Percentiles rank a stretch among this genome's conserved stretches.
Evolutionary conservation across 2,797 vertebrate species (phyloP).

Genomic region (Phrynocephalus forsythii): DNA sequence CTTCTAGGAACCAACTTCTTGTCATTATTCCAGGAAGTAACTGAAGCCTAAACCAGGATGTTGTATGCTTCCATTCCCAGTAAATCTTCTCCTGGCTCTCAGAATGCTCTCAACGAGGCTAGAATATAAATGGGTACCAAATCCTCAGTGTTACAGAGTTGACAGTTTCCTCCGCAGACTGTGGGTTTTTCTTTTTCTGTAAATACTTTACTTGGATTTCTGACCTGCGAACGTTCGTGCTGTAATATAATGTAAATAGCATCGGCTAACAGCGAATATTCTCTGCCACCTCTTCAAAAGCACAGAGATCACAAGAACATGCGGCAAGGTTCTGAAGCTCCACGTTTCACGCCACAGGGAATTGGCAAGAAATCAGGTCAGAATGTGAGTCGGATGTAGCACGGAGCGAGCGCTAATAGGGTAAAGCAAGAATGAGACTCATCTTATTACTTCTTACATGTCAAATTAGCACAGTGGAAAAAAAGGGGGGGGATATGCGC

Average conservation of each 20-base stretch:
- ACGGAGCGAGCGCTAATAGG: slow-evolving; percentile 70
- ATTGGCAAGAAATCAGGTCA: slow-evolving; percentile 71
- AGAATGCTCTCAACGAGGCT: neutral
- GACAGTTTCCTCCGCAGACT: slow-evolving; percentile 5
- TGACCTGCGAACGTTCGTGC: slow-evolving; percentile 66
- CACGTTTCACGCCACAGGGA: slow-evolving; percentile 65
- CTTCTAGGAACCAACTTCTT: neutral
- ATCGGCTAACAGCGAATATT: slow-evolving; percentile 62
- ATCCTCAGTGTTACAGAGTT: neutral
- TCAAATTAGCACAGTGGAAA: slow-evolving; percentile 73
- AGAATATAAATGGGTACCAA: slow-evolving; percentile 13
- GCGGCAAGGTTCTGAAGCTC: slow-evolving; percentile 55
- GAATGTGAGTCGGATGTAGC: slow-evolving; percentile 75
- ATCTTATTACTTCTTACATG: slow-evolving; percentile 72
- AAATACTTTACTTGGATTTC: slow-evolving; percentile 49
- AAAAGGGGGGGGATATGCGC: slow-evolving; percentile 20
- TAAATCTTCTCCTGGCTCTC: slow-evolving; percentile 6
- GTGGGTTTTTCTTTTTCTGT: slow-evolving; percentile 10
- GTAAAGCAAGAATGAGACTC: slow-evolving; percentile 63
- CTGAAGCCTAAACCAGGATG: slow-evolving; percentile 17
- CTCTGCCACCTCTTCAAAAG: slow-evolving; percentile 59
- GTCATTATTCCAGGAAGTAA: neutral
- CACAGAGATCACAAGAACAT: slow-evolving; percentile 46
- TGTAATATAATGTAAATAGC: slow-evolving; percentile 66
- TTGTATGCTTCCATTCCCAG: neutral